Evolutionary conservation across 2,888 invertebrate species (phyloP), one percentile per base, ranked within the genome.

Genomic region (Charanyca ferruginea): DNA sequence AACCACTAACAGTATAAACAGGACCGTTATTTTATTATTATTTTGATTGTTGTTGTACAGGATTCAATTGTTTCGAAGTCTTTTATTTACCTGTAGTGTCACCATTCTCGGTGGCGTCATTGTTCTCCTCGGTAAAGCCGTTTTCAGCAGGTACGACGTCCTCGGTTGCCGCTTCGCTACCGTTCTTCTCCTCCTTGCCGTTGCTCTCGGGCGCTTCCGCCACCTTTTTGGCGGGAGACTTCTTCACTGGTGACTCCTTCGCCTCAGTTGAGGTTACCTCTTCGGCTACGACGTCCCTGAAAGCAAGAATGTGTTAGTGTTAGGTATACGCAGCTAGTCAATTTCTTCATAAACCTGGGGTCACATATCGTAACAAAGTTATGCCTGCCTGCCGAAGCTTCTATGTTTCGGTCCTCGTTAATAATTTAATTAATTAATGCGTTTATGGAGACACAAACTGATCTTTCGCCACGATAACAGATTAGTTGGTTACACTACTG

Each of bases 181-280:
- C 94, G 64, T 95, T 95, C 80, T 94, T 92, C 69, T 90, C 93
- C 71, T 94, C 72, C 13, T 66, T 66, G 80, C 96, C 80, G 28
- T 96, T 96, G 83, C 96, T 95, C 79, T 95, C 94, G 23, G 90
- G 85, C 9, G 83, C 90, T 69, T 96, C 96, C 0, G 87, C 71
- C 4, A 71, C 92, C 86, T 96, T 96, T 85, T 96, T 95, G 65
- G 91, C 91, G 16, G 95, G 95, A 22, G 96, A 94, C 82, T 95
- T 95, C 86, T 95, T 96, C 8, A 95, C 94, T 77, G 95, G 95
- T 7, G 95, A 95, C 82, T 95, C 95, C 79, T 95, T 95, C 3
- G 73, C 92, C 75, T 95, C 95, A 28, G 94, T 94, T 16, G 95
- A 95, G 82, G 92, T 89, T n/a, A 95, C 95, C 84, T 95, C 95